Base-by-base conservation (phyloP, 2,113 vertebrate genomes). In the Chamaea fasciata region DNA sequence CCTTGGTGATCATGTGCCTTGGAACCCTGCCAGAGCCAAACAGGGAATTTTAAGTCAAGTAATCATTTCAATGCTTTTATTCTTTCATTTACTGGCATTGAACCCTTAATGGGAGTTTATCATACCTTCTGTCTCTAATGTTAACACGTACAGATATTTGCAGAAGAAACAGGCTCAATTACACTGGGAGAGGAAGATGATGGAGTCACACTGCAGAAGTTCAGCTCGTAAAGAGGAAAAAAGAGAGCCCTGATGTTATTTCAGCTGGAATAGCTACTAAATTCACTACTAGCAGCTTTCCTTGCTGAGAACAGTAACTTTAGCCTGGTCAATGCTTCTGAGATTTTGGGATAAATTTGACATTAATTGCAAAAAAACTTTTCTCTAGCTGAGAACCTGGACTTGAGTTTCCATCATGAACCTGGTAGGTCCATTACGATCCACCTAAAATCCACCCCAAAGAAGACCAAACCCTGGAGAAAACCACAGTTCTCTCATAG, bases 231-330 rank as follows among this genome's bases (percentile, higher is more conserved):
- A 90, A 91, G 87, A 86, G 79, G 55, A 47, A 93, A 83, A 89
- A 91, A 82, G 65, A 76, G 69, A 88, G 19, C 47, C 24, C 35
- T 67, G 4, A 39, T 96, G 88, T 97, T 97, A 41, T 95, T 96
- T 92, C 93, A 96, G 93, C 94, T 96, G 96, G 90, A 88, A 92
- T 26, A 96, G 90, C 83, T 90, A 67, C 90, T 78, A 80, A 87
- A 93, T 31, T 93, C 86, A 90, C 88, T 76, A 35, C 67, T 37
- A 80, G 81, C 70, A 83, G 87, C 46, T 90, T 88, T 91, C 35
- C 79, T 90, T 92, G 69, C 79, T 90, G 76, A 50, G 73, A 95
- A 75, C 52, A 79, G 64, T 46, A 23, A 78, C 87, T 69, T 41
- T 19, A 94, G 70, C 50, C 47, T 26, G 31, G 50, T n/a, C 10